phyloP scores from a whole-genome alignment of 2,797 vertebrate genomes.

The Gymnodraco acuticeps region DNA sequence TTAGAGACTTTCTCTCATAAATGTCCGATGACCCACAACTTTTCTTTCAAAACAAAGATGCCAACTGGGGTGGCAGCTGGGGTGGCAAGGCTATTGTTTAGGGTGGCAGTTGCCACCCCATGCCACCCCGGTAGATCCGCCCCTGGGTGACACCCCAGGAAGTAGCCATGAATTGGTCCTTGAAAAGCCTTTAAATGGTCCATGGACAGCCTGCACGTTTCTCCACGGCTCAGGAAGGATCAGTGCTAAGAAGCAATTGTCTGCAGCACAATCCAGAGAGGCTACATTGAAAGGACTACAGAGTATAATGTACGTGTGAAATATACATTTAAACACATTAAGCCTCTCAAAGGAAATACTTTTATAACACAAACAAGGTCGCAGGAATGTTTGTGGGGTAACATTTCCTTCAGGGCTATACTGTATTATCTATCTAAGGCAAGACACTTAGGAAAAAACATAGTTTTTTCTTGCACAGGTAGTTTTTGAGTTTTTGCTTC shows the following conservation, averaged over 20 bases:
- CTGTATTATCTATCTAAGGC: no score
- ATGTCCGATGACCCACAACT: no score
- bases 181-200: slow-evolving; percentile 54
- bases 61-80: no score
- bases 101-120: no score
- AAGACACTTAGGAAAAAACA: no score
- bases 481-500: no score
- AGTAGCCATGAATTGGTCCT: slow-evolving; percentile 47
- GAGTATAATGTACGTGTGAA: slow-evolving; percentile 7
- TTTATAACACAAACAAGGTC: neutral
- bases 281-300: slow-evolving; percentile 20
- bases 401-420: neutral
- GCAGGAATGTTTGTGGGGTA: neutral
- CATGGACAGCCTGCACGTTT: slow-evolving; percentile 45
- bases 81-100: no score
- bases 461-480: no score
- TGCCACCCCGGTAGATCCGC: no score
- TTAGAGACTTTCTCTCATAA: no score
- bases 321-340: neutral
- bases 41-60: no score
- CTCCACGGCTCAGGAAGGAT: slow-evolving; percentile 52
- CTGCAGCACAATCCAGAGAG: slow-evolving; percentile 42
- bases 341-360: neutral
- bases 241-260: slow-evolving; percentile 48
- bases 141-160: slow-evolving; percentile 37